phyloP scores from a whole-genome alignment of 37 sponge, comb jelly and placozoan species.

The Ianthella basta region DNA sequence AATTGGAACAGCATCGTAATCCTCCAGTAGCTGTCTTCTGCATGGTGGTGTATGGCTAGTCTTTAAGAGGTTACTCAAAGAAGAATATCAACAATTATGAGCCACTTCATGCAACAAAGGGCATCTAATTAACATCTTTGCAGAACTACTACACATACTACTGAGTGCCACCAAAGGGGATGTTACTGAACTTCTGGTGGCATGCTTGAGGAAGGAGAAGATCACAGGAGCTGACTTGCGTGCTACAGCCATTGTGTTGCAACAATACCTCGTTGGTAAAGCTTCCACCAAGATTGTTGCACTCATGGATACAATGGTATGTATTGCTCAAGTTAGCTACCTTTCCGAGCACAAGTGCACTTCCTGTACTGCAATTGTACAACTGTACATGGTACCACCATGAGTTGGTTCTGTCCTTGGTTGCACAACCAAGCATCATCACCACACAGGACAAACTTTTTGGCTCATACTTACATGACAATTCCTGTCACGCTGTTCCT shows the following conservation, averaged over 20 bases:
- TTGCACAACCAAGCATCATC: neutral
- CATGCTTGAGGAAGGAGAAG: constrained; percentile 5
- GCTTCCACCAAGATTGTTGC: too few relatives aligned
- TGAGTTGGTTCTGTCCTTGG: neutral
- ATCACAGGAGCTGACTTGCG: constrained; percentile 25
- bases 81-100: constrained; percentile 38
- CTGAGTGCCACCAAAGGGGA: neutral
- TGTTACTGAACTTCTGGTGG: neutral
- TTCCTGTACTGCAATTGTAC: constrained; percentile 30
- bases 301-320: neutral
- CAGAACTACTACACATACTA: constrained; percentile 23
- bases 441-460: too few relatives aligned
- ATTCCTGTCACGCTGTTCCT: too few relatives aligned
- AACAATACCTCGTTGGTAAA: too few relatives aligned
- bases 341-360: neutral
- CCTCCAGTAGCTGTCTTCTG: too few relatives aligned
- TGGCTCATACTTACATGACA: constrained; percentile 18
- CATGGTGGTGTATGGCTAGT: too few relatives aligned
- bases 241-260: constrained; percentile 4
- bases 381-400: constrained; percentile 35
- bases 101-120: constrained; percentile 35
- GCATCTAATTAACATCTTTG: constrained; percentile 17
- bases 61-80: too few relatives aligned
- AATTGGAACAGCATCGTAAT: too few relatives aligned
- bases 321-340: constrained; percentile 16